Percentiles rank a stretch among this genome's conserved stretches.
Evolutionary conservation across 2,797 vertebrate species (phyloP).

Genomic region (Selene dorsalis): DNA sequence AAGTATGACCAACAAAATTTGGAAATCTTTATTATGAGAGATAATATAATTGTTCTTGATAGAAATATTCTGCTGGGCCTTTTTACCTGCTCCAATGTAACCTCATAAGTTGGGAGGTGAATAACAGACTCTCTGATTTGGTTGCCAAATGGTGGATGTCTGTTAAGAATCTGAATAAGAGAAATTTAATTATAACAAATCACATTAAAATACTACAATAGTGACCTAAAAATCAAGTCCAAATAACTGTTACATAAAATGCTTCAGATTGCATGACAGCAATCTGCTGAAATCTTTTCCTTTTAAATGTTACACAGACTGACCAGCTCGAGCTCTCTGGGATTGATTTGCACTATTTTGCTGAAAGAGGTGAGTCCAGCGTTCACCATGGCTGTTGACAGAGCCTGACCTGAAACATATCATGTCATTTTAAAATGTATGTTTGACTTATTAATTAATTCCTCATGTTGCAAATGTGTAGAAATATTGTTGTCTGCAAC

Average conservation of each 20-base stretch:
- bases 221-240: neutral
- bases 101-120: slow-evolving; percentile 92
- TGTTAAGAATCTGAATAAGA: slow-evolving; percentile 92
- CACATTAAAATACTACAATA: neutral
- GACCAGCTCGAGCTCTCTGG: slow-evolving; percentile 96
- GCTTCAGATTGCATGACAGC: neutral
- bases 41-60: neutral
- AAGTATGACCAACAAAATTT: neutral
- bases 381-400: slow-evolving; percentile 95
- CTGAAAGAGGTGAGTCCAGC: slow-evolving; percentile 94
- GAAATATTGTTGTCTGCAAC: neutral
- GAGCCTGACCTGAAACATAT: slow-evolving; percentile 86
- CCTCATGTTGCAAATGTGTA: neutral
- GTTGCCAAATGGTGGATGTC: slow-evolving; percentile 98
- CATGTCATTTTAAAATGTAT: neutral
- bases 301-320: slow-evolving; percentile 44
- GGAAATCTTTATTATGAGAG: neutral
- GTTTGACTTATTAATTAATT: neutral
- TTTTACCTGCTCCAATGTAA: slow-evolving; percentile 92
- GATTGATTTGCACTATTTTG: slow-evolving; percentile 93
- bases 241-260: neutral
- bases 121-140: slow-evolving; percentile 94
- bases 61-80: neutral
- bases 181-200: slow-evolving; percentile 6
- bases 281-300: neutral